Percentiles rank a stretch among this genome's conserved stretches.
phyloP scores from a whole-genome alignment of 1,140 invertebrate genomes.

The Reticulitermes speratus region DNA sequence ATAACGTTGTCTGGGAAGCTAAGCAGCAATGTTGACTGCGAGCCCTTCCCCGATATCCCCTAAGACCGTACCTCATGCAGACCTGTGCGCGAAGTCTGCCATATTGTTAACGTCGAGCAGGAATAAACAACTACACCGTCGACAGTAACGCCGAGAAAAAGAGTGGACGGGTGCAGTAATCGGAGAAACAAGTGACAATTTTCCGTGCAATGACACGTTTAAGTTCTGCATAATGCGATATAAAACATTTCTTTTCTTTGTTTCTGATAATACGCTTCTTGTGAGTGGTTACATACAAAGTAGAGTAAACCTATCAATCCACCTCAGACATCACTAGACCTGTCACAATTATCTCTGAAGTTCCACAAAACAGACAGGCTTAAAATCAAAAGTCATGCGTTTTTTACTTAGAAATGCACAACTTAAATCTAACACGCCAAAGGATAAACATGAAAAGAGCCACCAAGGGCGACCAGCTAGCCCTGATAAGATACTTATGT shows the following conservation, averaged over 20 bases:
- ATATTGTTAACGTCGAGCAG: no score
- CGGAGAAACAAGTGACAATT: no score
- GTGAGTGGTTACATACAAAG: neutral
- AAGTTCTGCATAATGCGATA: neutral
- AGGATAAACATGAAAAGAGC: neutral
- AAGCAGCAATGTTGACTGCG: no score
- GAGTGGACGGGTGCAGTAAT: no score
- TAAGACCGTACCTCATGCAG: no score
- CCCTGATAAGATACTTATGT: neutral
- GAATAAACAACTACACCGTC: no score
- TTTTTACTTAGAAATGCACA: neutral
- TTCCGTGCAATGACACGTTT: neutral
- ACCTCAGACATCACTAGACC: neutral
- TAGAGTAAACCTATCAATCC: neutral
- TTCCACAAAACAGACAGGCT: neutral
- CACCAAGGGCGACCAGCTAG: neutral
- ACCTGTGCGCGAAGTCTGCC: no score
- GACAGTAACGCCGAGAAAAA: no score
- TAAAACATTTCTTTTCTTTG: neutral
- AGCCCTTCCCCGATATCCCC: no score
- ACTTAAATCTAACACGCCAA: neutral
- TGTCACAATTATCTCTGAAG: neutral
- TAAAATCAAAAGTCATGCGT: neutral
- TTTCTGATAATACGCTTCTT: neutral
- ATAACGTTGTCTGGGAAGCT: no score